Percentiles rank a stretch among this genome's conserved stretches.
Conservation (phyloP, 2,888 invertebrate species). For the Teinopalpus imperialis region DNA sequence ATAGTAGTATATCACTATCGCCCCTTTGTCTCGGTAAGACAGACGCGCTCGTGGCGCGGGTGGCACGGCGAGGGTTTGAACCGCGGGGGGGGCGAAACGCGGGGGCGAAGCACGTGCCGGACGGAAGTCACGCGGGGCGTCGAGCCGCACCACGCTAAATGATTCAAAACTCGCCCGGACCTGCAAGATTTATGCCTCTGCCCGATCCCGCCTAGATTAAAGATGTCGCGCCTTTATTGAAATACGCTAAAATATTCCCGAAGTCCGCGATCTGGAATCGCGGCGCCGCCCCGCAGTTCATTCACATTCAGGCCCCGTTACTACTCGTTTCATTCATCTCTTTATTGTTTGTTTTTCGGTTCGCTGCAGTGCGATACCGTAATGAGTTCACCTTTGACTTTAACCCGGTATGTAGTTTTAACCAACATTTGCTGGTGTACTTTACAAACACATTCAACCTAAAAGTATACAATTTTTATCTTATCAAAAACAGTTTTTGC, state of each 20-base stretch:
- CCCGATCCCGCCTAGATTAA: conserved; percentile 78
- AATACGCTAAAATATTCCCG: conserved; percentile 68
- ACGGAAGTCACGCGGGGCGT: conserved; percentile 75
- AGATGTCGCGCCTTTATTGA: conserved; percentile 80
- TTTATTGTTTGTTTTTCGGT: conserved; percentile 67
- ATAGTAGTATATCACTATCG: conserved; percentile 50
- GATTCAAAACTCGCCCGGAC: conserved; percentile 80
- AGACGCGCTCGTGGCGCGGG: conserved; percentile 64
- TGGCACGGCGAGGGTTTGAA: conserved; percentile 36
- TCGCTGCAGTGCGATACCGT: conserved; percentile 48
- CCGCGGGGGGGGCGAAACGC: conserved; percentile 36
- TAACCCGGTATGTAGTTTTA: conserved; percentile 5
- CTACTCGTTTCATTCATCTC: conserved; percentile 64
- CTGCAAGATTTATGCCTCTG: conserved; percentile 81
- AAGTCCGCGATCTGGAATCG: conserved; percentile 32
- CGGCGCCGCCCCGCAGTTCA: conserved; percentile 39
- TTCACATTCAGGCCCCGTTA: conserved; percentile 61
- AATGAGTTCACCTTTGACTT: conserved; percentile 41
- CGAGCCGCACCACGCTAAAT: conserved; percentile 72
- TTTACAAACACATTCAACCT: neutral
- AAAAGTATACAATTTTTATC: too few species aligned
- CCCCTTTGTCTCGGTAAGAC: conserved; percentile 82
- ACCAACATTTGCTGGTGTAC: neutral
- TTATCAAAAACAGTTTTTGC: neutral
- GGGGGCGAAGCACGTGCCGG: conserved; percentile 70